Conservation (phyloP, 1,140 invertebrate genomes). For the Tetramorium parvispinum region DNA sequence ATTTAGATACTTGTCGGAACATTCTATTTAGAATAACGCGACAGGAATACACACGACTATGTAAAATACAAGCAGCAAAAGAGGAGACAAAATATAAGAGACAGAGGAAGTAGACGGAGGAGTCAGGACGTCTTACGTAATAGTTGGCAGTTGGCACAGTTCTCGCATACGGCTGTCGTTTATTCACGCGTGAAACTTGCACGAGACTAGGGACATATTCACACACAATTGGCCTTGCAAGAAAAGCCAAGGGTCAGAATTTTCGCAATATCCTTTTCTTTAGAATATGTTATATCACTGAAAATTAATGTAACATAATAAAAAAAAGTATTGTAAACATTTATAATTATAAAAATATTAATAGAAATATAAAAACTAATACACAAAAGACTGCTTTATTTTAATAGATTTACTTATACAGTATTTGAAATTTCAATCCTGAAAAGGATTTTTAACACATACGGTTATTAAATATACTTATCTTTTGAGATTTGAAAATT, state of each 20-base stretch:
- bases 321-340: not conserved
- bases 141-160: constrained; percentile 78
- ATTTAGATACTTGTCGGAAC: constrained; percentile 60
- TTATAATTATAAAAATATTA: not conserved
- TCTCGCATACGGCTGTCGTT: constrained; percentile 66
- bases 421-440: not conserved
- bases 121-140: constrained; percentile 71
- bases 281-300: not conserved
- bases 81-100: constrained; percentile 29
- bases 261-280: not conserved
- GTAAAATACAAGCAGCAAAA: constrained; percentile 51
- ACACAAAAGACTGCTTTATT: not conserved
- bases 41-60: constrained; percentile 15
- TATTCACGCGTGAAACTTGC: constrained; percentile 71
- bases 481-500: not conserved
- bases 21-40: constrained; percentile 48
- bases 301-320: not conserved
- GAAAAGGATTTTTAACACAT: not conserved
- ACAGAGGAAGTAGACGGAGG: constrained; percentile 46
- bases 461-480: not conserved
- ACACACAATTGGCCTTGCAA: constrained; percentile 36
- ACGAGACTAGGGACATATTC: constrained; percentile 60
- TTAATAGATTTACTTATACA: not conserved
- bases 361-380: not conserved
- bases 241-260: not conserved